Base-by-base conservation (phyloP, 2,113 vertebrate genomes). In the Callorhinus ursinus region DNA sequence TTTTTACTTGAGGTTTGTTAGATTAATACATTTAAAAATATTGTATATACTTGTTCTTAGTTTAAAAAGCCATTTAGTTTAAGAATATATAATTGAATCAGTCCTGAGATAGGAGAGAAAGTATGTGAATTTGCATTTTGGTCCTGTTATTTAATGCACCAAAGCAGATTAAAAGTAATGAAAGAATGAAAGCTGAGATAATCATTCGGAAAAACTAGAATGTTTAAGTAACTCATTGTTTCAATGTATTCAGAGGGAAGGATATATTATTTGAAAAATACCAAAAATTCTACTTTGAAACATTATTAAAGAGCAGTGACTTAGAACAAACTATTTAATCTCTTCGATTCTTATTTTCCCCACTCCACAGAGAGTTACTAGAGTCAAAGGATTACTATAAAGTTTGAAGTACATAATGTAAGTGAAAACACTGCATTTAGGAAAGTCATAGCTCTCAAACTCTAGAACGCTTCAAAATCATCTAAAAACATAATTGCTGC, bases 291-390 rank as follows among this genome's bases (percentile, higher is more conserved):
- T 63, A 74, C 24, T 82, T 82, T 71, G 77, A 55, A 95, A 71
- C 81, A 92, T 16, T 90, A 59, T 55, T 88, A 86, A 96, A 95
- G 8, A 89, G 26, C 26, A 94, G 24, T 80, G 28, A 95, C 55
- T 96, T 77, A 80, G 39, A 84, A 96, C 15, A 83, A 93, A 92
- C 72, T 49, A 83, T 65, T 95, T 88, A 51, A 95, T 65, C 12
- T 82, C 46, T 88, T 92, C 12, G 57, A 93, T 51, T 92, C 55
- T 88, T 76, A 85, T 71, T 89, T 87, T 28, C 21, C 22, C 3
- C 31, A 79, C 33, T 49, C 24, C 36, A 90, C 13, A 85, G 22
- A 91, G 15, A 84, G 55, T 80, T 76, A 82, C 4, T 51, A 31
- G 18, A 55, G 39, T 93, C 71, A 59, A 16, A 93, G 24, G 26